These are phyloP conservation scores for Oreochromis tanganicae DNA, from an alignment of 2,113 vertebrate genomes.

Conservation along the genomic window DNA sequence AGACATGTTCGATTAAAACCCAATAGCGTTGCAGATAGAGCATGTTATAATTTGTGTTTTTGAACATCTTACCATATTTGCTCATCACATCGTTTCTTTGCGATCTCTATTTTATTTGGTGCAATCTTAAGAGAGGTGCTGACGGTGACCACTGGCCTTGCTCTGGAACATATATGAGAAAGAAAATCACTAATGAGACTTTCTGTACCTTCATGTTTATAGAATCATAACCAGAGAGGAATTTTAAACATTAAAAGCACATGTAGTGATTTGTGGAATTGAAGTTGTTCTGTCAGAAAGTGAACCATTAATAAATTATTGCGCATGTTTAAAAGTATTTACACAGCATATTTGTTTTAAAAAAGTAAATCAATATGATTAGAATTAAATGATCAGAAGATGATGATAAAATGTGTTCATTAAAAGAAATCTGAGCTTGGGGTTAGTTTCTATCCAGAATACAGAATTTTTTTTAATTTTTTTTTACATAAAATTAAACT, in stretches of 20 bases:
- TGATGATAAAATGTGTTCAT: background rate
- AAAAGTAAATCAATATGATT: background rate
- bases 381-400: background rate
- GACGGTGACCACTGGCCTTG: slow-evolving; percentile 83
- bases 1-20: background rate
- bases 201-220: background rate
- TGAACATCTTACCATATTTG: slow-evolving; percentile 74
- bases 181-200: background rate
- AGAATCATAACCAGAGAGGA: background rate
- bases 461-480: background rate
- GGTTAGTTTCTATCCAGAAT: background rate
- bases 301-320: background rate
- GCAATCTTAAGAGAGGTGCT: slow-evolving; percentile 71
- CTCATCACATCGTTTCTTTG: slow-evolving; percentile 41
- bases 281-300: background rate
- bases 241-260: background rate
- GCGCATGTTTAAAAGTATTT: background rate
- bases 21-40: background rate
- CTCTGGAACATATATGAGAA: slow-evolving; percentile 54
- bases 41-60: background rate
- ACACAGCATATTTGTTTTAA: background rate
- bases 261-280: background rate
- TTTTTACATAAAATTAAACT: background rate
- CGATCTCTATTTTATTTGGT: slow-evolving; percentile 64
- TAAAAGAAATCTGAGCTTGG: background rate